Conservation (phyloP, 2,797 vertebrate genomes). For the Chrysocyon brachyurus region DNA sequence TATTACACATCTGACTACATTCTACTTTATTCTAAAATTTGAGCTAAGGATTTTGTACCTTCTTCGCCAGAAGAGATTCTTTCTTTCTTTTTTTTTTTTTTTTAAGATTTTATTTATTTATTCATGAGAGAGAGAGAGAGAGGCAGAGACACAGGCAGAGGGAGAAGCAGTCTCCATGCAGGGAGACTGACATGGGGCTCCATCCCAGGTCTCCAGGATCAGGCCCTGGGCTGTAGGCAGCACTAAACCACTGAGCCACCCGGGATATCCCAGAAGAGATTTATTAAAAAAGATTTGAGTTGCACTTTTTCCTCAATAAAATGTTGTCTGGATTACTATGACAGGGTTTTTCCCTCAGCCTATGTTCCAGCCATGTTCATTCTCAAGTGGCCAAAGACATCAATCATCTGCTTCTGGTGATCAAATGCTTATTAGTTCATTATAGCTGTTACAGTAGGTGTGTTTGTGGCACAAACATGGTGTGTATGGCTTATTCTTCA, state of each 20-base stretch:
- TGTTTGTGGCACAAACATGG: not conserved
- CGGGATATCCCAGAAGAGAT: too few species aligned
- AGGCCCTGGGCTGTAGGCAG: too few species aligned
- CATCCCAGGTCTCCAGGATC: too few species aligned
- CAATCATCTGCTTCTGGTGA: not conserved
- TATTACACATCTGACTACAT: not conserved
- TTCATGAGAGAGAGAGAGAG: too few species aligned
- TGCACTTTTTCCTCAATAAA: not conserved
- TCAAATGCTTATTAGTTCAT: slow-evolving; percentile 7
- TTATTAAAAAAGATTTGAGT: not conserved
- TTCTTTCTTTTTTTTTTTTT: too few species aligned
- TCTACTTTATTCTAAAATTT: slow-evolving; percentile 45
- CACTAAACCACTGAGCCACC: too few species aligned
- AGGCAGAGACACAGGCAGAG: too few species aligned
- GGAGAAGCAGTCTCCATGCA: too few species aligned
- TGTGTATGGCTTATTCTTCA: not conserved
- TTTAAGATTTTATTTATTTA: too few species aligned
- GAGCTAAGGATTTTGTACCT: not conserved
- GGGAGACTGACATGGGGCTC: too few species aligned
- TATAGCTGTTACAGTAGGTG: not conserved
- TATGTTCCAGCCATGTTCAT: slow-evolving; percentile 33
- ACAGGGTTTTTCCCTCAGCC: not conserved
- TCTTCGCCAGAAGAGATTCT: not conserved
- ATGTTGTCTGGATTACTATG: not conserved
- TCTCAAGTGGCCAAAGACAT: not conserved